A percentile compares a stretch with the other conserved stretches of the same genome.
phyloP scores from a whole-genome alignment of 2,797 vertebrate genomes.

The Orientallactaga sibirica region DNA sequence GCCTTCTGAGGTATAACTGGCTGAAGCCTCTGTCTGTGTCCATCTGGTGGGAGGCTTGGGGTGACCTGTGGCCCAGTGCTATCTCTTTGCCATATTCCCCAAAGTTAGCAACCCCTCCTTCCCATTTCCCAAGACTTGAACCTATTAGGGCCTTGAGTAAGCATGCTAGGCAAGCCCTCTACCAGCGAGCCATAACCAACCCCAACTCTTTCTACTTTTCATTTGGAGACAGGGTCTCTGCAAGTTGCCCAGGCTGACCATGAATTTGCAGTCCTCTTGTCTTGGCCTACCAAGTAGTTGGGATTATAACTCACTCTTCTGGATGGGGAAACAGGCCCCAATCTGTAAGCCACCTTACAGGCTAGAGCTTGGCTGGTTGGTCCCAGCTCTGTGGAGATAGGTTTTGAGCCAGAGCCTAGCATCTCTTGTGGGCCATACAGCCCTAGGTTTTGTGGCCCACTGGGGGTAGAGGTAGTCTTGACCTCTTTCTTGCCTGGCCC shows the following conservation, averaged over 20 bases:
- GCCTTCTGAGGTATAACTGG: background rate
- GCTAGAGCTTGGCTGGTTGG: background rate
- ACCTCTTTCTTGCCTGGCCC: background rate
- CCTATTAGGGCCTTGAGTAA: background rate
- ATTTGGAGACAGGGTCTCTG: background rate
- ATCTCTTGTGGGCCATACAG: background rate
- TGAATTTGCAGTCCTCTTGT: background rate
- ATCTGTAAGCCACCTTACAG: background rate
- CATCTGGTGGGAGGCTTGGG: background rate
- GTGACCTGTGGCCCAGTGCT: background rate
- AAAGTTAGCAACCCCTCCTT: too few species aligned
- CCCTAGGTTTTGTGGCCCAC: background rate
- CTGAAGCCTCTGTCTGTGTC: background rate
- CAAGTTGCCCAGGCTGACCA: background rate
- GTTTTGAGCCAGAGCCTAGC: background rate
- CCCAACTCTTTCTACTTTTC: background rate
- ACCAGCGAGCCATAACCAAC: background rate
- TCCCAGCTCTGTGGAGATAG: background rate
- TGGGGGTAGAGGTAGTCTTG: rapidly evolving
- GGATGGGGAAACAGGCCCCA: background rate
- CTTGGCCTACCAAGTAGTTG: background rate
- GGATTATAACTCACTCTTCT: background rate
- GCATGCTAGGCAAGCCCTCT: background rate
- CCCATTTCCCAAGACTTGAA: background rate
- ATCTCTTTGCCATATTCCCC: background rate